Percentiles rank a stretch among this genome's conserved stretches.
These are phyloP conservation scores for Enteromius mattozi DNA, from an alignment of 2,797 vertebrate genomes.

Conservation along the genomic window DNA sequence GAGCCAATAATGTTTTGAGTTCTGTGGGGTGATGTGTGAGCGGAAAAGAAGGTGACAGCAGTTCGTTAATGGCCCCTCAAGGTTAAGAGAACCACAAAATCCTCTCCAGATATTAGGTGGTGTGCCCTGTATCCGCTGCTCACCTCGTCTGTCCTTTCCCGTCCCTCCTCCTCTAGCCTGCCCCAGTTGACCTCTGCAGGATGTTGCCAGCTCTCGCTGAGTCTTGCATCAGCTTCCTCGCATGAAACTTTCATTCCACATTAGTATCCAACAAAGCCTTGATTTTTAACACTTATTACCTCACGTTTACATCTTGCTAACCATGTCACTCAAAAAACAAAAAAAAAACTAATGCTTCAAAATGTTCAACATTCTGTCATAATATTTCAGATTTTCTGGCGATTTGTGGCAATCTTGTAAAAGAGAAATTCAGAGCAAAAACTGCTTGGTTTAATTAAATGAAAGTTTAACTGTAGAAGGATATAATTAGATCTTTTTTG, in stretches of 20 bases:
- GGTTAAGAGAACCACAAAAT: slow-evolving; percentile 32
- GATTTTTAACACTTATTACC: slow-evolving; percentile 21
- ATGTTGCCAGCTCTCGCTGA: slow-evolving; percentile 54
- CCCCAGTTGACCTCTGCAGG: slow-evolving; percentile 34
- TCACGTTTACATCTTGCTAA: not conserved
- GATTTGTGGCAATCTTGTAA: not conserved
- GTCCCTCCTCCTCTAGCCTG: slow-evolving; percentile 8
- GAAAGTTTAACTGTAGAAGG: not conserved
- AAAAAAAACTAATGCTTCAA: not conserved
- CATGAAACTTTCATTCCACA: slow-evolving; percentile 54
- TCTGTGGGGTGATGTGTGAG: slow-evolving; percentile 3
- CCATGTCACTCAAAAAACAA: not conserved
- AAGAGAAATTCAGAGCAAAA: not conserved
- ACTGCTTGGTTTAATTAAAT: not conserved
- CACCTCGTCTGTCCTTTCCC: slow-evolving; percentile 5
- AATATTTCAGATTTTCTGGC: not conserved
- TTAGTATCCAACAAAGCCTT: slow-evolving; percentile 35
- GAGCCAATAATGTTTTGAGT: not conserved
- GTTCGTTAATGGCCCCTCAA: slow-evolving; percentile 32
- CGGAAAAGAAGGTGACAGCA: slow-evolving; percentile 6
- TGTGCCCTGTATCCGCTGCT: slow-evolving; percentile 26
- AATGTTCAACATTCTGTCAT: not conserved
- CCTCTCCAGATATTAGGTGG: slow-evolving; percentile 28
- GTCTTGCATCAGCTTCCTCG: slow-evolving; percentile 62
- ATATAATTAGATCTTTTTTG: not conserved